Base-by-base conservation (phyloP, 2,113 vertebrate species). In the Mesocricetus auratus region DNA sequence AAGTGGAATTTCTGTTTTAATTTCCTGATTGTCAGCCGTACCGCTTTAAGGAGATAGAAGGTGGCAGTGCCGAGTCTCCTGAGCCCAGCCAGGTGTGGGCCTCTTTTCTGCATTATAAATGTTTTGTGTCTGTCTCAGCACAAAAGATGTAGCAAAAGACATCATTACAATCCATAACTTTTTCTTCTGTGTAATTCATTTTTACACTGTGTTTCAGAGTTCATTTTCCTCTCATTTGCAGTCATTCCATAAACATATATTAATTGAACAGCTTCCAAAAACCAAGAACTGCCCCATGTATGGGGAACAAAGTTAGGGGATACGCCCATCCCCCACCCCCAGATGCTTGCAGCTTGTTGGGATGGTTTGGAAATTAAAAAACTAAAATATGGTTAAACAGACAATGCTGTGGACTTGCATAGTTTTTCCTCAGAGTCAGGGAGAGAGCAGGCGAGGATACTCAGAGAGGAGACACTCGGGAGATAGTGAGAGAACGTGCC, bases 1-100 rank as follows among this genome's bases (percentile, higher is more conserved):
- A 86, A 26, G 39, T 89, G 24, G 66, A 24, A 81, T 88, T 92
- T 96, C 33, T 45, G 26, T 69, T 87, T 94, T 77, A 66, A 74
- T 89, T 93, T 71, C 82, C 22, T 71, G 47, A 64, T 22, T 77
- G 60, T 85, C 58, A 71, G 53, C 36, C 62, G 26, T 47, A 24
- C 29, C 31, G n/a, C n/a, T 58, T 60, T 71, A 29, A 88, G 56
- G 45, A 89, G 39, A 19, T 22, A 58, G 53, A 71, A 75, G 45
- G 29, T 45, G 19, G 8, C n/a, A 87, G 47, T 75, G 53, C 31
- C 16, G 8, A 29, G 16, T 77, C 77, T 91, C 60, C 45, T 11
- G 39, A 31, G 26, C 62, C 42, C 69, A 86, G 8, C 42, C 69
- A 86, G 8, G 79, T 19, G 0, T 82, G 45, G 45, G 69, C 15